These are phyloP conservation scores for Sorex maritimensis DNA, from an alignment of 2,797 vertebrate genomes.

Conservation along the genomic window DNA sequence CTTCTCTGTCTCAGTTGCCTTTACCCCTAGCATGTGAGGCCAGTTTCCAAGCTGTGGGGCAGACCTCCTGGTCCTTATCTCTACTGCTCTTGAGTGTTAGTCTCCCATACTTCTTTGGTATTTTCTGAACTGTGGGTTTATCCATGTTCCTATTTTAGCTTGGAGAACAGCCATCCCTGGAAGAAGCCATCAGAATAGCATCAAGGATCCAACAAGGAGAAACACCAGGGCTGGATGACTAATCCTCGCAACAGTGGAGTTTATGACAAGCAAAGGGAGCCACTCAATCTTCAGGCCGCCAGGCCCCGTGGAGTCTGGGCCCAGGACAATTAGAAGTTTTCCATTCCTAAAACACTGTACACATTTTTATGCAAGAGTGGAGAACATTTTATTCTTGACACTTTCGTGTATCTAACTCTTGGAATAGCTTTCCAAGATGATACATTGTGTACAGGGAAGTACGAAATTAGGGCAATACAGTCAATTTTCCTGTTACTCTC, in stretches of 20 bases:
- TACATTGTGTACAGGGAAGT: slow-evolving; percentile 88
- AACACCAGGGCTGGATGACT: slow-evolving; percentile 97
- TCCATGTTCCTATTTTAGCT: slow-evolving; percentile 92
- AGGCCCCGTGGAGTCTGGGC: slow-evolving; percentile 85
- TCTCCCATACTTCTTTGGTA: slow-evolving; percentile 28
- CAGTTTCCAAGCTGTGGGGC: too few species aligned
- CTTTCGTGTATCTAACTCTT: slow-evolving; percentile 91
- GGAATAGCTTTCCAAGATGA: slow-evolving; percentile 89
- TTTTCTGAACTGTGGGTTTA: slow-evolving; percentile 30
- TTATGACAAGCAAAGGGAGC: slow-evolving; percentile 78
- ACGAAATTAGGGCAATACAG: slow-evolving; percentile 88
- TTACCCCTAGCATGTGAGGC: too few species aligned
- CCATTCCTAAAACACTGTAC: slow-evolving; percentile 87
- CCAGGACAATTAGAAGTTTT: slow-evolving; percentile 85
- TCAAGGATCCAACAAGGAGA: slow-evolving; percentile 99
- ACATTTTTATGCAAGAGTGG: slow-evolving; percentile 90
- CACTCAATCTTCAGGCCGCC: slow-evolving; percentile 89
- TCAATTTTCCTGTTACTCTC: slow-evolving; percentile 87
- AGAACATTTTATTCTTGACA: slow-evolving; percentile 89
- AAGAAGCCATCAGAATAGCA: slow-evolving; percentile 99
- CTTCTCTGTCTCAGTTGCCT: too few species aligned
- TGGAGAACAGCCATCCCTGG: slow-evolving; percentile 98
- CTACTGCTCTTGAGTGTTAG: too few species aligned
- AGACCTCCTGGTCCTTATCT: too few species aligned
- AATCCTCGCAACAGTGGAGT: slow-evolving; percentile 88